Evolutionary conservation across 1,140 invertebrate species (phyloP).

Genomic region (Carposina sasakii): DNA sequence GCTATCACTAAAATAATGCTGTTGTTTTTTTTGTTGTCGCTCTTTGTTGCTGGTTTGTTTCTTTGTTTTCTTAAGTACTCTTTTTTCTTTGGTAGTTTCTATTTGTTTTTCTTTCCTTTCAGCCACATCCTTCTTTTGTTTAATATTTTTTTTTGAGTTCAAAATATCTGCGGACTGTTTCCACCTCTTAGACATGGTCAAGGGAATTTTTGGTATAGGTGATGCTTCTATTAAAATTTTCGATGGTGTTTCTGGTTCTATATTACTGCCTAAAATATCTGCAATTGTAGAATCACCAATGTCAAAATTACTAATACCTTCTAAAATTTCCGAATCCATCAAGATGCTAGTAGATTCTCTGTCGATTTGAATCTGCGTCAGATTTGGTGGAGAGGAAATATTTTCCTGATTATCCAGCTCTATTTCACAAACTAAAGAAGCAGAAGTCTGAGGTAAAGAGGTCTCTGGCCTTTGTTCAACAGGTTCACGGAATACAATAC

Average conservation of each 20-base stretch:
- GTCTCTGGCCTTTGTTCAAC: too few species aligned
- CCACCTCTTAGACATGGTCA: slow-evolving; percentile 22
- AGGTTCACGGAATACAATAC: slow-evolving; percentile 10
- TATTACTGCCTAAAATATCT: slow-evolving; percentile 14
- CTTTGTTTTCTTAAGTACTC: slow-evolving; percentile 20
- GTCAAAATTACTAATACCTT: slow-evolving; percentile 20
- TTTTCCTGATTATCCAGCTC: slow-evolving; percentile 9
- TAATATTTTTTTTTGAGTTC: slow-evolving; percentile 26
- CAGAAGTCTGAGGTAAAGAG: slow-evolving; percentile 16
- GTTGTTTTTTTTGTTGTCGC: too few species aligned
- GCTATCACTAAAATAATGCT: slow-evolving; percentile 4
- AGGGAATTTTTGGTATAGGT: slow-evolving; percentile 30
- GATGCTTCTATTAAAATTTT: slow-evolving; percentile 30
- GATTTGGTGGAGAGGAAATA: slow-evolving; percentile 16
- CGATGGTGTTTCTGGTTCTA: slow-evolving; percentile 32
- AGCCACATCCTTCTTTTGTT: slow-evolving; percentile 20
- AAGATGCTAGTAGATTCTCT: slow-evolving; percentile 18
- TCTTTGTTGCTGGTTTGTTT: too few species aligned
- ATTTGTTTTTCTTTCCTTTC: slow-evolving; percentile 20
- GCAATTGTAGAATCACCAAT: slow-evolving; percentile 17
- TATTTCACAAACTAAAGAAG: too few species aligned
- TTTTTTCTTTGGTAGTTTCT: slow-evolving; percentile 14
- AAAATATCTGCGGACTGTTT: slow-evolving; percentile 34
- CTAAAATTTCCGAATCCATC: slow-evolving; percentile 23
- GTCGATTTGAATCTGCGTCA: slow-evolving; percentile 9